These are phyloP conservation scores for Drosophila ustulata DNA, from an alignment of 2,888 invertebrate genomes.

Conservation along the genomic window DNA sequence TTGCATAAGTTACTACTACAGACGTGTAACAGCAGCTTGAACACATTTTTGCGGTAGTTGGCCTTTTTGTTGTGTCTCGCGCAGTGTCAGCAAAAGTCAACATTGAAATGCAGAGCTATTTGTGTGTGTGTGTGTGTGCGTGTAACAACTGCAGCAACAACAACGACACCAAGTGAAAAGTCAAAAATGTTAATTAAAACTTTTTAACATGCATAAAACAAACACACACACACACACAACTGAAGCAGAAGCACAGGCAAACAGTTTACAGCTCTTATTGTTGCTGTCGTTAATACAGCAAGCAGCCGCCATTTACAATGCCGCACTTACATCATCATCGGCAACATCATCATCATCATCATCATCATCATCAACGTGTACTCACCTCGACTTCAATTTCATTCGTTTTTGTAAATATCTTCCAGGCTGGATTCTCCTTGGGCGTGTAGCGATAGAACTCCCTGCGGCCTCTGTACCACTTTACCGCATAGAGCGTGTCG, in stretches of 20 bases:
- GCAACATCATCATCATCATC: conserved; percentile 22
- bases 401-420: conserved; percentile 88
- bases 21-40: conserved; percentile 44
- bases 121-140: conserved; percentile 14
- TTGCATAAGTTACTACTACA: conserved; percentile 38
- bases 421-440: conserved; percentile 89
- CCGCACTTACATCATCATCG: conserved; percentile 45
- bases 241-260: conserved; percentile 29
- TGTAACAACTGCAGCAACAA: conserved; percentile 36
- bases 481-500: conserved; percentile 93
- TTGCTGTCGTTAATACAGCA: conserved; percentile 52
- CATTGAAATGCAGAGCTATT: conserved; percentile 51
- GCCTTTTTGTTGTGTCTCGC: conserved; percentile 47
- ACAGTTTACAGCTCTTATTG: conserved; percentile 51
- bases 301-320: conserved; percentile 55
- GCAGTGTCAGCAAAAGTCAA: conserved; percentile 75
- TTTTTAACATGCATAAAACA: conserved; percentile 75
- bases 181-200: conserved; percentile 80
- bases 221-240: conserved; percentile 51
- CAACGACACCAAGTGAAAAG: conserved; percentile 63
- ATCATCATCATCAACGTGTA: conserved; percentile 23
- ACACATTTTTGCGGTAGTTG: conserved; percentile 49
- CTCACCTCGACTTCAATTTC: conserved; percentile 93
- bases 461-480: conserved; percentile 93
- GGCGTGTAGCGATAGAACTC: conserved; percentile 95